Evolutionary conservation across 2,797 vertebrate species (phyloP), one percentile per base, ranked within the genome.

Genomic region (Melanotaenia boesemani): DNA sequence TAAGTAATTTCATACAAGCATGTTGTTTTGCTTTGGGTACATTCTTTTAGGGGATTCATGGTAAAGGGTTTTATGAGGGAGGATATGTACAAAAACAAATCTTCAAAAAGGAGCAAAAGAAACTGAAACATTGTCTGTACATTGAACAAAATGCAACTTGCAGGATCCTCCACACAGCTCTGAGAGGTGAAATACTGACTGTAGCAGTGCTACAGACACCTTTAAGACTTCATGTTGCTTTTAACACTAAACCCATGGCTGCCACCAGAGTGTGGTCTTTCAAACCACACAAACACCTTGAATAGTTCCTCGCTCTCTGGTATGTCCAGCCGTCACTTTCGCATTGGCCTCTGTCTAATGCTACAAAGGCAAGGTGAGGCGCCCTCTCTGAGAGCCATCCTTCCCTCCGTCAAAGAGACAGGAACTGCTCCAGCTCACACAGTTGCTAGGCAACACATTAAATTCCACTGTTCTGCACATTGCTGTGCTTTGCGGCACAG

Each of bases 361-460:
- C 91, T 90, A 91, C 91, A 85, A 90, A 90, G 89, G 74, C 89
- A 85, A 92, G 86, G 89, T 85, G 86, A 93, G 74, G 78, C 32
- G 11, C 54, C 76, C 87, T 83, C 76, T 83, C 26, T 0, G 62
- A 81, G 79, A 85, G 56, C 62, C 76, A 54, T 76, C 81, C 74
- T 74, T 86, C 81, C 82, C 79, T 68, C 79, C 70, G 73, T 79
- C 74, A 6, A 22, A 54, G 68, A 91, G 83, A 81, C 79, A 77
- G 76, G 73, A 86, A 77, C 82, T 74, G 77, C 76, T 85, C 86
- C 77, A 77, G 80, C 82, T 91, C 80, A 34, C 81, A 72, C 84
- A 86, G 94, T 95, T 94, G 93, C 95, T 89, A 94, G 89, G 94
- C 93, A 95, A 94, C 92, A n/a, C 77, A 61, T 85, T 82, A 63